Base-by-base conservation (phyloP, 2,797 vertebrate genomes). In the Myioborus melanocephalus region DNA sequence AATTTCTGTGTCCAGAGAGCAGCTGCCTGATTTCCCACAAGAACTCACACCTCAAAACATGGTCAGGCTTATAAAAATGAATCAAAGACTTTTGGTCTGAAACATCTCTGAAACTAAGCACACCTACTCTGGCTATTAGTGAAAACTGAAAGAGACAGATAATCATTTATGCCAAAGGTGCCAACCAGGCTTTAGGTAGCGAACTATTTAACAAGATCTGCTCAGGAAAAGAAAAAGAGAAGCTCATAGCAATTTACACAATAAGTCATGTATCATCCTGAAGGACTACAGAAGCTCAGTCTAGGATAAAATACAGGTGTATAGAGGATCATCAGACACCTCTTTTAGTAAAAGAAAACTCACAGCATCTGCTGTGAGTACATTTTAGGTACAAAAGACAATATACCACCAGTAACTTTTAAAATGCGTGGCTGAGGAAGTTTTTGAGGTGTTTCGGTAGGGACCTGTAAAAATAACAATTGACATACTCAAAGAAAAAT, bases 151-250 rank as follows among this genome's bases (percentile, higher is more conserved):
- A 89, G 52, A 92, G 71, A 87, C 16, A 93, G 49, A 70, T 79
- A 66, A 91, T 77, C 34, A 73, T 87, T 94, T 85, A 91, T 64
- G 39, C 34, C 89, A 87, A 87, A 95, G 83, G 44, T 83, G 64
- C 19, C 4, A 14, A 52, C 8, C 9, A 37, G 64, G 43, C 44
- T 59, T 83, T 91, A 83, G 77, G 44, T 28, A 35, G 21, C 22
- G 52, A 91, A 73, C 30, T 70, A 34, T 87, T 91, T 77, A 94
- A 89, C 60, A 85, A 94, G 75, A 87, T 60, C 28, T 73, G 52
- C 71, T 89, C 37, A 39, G 34, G 78, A 73, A 92, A 83, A 83
- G 82, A 69, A 76, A 35, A 35, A 37, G 6, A 73, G 37, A 34
- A 66, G 56, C 41, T 87, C 56, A 60, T 5, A 11, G 56, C 46